A percentile compares a stretch with the other conserved stretches of the same genome.
These are phyloP conservation scores for Tortrix viridana DNA, from an alignment of 2,888 invertebrate species.

Conservation along the genomic window DNA sequence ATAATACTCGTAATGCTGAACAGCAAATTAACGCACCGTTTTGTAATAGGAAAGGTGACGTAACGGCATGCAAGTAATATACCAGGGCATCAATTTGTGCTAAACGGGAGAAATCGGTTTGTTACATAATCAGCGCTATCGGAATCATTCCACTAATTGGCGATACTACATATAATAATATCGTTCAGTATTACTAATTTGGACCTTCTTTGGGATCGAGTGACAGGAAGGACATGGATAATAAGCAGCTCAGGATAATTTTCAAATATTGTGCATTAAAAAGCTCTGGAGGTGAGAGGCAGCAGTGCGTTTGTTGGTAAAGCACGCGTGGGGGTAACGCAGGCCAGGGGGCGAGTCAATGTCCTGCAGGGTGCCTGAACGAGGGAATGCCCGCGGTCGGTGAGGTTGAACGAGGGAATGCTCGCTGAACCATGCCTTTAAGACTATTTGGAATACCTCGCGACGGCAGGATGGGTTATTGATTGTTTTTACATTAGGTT, in stretches of 20 bases:
- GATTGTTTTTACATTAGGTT: constrained; percentile 18
- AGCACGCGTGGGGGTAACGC: constrained; percentile 37
- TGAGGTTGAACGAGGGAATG: too few relatives aligned
- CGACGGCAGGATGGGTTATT: constrained; percentile 12
- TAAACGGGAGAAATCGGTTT: constrained; percentile 31
- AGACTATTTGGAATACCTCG: constrained; percentile 23
- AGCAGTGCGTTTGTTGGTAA: constrained; percentile 20
- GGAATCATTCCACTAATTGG: constrained; percentile 23
- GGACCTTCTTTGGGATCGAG: background rate
- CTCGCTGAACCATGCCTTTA: constrained; percentile 22
- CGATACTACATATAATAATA: constrained; percentile 10
- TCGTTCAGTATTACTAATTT: background rate
- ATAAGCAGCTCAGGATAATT: background rate
- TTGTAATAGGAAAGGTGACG: constrained; percentile 32
- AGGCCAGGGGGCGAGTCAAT: constrained; percentile 44
- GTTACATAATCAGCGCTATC: constrained; percentile 30
- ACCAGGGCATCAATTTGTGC: constrained; percentile 27
- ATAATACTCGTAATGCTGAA: too few relatives aligned
- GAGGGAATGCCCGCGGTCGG: constrained; percentile 45
- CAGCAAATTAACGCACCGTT: constrained; percentile 20
- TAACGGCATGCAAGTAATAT: constrained; percentile 24
- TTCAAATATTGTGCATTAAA: background rate
- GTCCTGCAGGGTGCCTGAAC: constrained; percentile 41
- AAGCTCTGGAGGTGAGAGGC: constrained; percentile 8
- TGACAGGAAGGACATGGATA: constrained; percentile 1